phyloP scores from a whole-genome alignment of 2,888 invertebrate genomes.

The Koerneria pararmatus region DNA sequence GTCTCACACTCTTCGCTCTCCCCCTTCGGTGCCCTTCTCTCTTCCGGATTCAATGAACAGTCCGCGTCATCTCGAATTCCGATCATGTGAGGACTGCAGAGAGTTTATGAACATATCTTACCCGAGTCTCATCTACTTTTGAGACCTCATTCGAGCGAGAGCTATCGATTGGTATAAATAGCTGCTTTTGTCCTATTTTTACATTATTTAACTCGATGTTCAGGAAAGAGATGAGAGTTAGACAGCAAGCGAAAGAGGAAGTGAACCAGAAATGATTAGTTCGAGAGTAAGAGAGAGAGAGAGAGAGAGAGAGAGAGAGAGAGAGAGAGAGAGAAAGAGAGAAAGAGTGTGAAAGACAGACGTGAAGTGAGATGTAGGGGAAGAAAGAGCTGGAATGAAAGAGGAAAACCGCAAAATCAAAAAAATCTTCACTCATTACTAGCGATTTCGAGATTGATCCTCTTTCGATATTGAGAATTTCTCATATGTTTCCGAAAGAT shows the following conservation, averaged over 20 bases:
- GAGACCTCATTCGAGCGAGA: too few relatives aligned
- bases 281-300: constrained; percentile 1
- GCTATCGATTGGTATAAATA: too few relatives aligned
- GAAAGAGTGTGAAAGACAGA: constrained; percentile 6
- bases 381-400: neutral
- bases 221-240: neutral
- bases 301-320: constrained; percentile 5
- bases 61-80: constrained; percentile 12
- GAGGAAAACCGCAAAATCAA: too few relatives aligned
- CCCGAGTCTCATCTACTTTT: too few relatives aligned
- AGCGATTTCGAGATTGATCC: too few relatives aligned
- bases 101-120: neutral
- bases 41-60: constrained; percentile 17
- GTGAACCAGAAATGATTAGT: neutral
- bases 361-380: neutral
- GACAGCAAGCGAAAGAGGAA: neutral
- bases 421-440: too few relatives aligned
- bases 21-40: constrained; percentile 19
- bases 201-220: too few relatives aligned
- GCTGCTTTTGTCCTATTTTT: too few relatives aligned
- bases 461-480: too few relatives aligned
- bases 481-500: too few relatives aligned
- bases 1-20: constrained; percentile 17
- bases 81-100: constrained; percentile 14
- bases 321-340: neutral